Base-by-base conservation (phyloP, 2,888 invertebrate species). In the Brachynemurus nebulosus region DNA sequence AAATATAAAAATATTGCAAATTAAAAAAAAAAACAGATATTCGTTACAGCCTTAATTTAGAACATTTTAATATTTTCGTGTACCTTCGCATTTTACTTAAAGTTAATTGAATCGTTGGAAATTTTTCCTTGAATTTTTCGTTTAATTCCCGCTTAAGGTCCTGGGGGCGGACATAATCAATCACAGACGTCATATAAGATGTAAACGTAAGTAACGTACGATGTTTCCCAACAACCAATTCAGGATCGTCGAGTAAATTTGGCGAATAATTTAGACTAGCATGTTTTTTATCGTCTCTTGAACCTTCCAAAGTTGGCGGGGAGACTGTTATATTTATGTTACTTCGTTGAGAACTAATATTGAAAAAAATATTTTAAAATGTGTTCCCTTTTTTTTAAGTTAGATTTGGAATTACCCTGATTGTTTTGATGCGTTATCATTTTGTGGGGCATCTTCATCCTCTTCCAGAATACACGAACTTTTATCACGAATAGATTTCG, bases 71-170 rank as follows among this genome's bases (percentile, higher is more conserved):
- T 23, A 40, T 20, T 20, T 35, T 43, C 38, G 45, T 50, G 56
- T 70, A 90, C 91, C 92, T 95, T 66, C 95, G 75, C 44, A 97
- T 69, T 71, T 97, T 97, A 66, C 95, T 96, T 46, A 97, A 72
- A 3, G 95, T 93, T 21, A 97, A 69, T 60, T 95, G 89, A 50
- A 97, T 83, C 55, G 88, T 81, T 0, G 97, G 97, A 68, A 95
- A 97, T 59, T 90, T 88, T 55, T 90, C 91, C 53, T 80, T 76
- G 60, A 97, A 97, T 65, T 95, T 93, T 59, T 96, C 96, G 65
- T 97, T 97, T 38, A 97, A 71, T 64, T 96, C 95, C 62, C 91
- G 91, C 66, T 97, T 97, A 53, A 96, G 69, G 63, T 95, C 93
- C 27, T 90, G 88, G 12, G 96, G 93, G 52, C 90, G 81, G 4